Base-by-base conservation (phyloP, 2,888 invertebrate species). In the Escarpia spicata region DNA sequence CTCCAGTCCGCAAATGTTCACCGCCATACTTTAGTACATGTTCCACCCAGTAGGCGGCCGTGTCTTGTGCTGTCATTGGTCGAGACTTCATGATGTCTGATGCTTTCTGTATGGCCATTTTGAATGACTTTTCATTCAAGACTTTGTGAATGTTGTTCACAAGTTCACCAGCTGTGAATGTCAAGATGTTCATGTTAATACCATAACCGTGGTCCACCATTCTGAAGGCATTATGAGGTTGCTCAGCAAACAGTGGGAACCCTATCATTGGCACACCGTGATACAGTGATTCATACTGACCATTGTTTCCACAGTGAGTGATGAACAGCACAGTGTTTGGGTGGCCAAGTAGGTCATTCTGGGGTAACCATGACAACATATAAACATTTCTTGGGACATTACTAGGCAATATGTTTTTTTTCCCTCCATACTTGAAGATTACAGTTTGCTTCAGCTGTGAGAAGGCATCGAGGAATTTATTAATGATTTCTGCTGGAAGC, bases 11-110 rank as follows among this genome's bases (percentile, higher is more conserved):
- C 92, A 95, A 92, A 90, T 95, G 94, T 12, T 92, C 93, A 10
- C 94, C 94, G 31, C 95, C 95, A 93, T 94, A 94, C 93, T 94
- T 93, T 10, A 95, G 93, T 91, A 95, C 94, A 92, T 95, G 94
- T 92, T 95, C 95, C n/a, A 95, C 92, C 94, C 94, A 95, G 90
- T 93, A 94, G 9, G 94, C 94, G 3, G 94, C 95, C 91, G 93
- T 94, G 43, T 94, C 92, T n/a, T 92, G 90, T 4, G 95, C 94
- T 75, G 92, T 93, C 45, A 92, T 90, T 90, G 92, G 92, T 43
- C 93, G 92, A 43, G 92, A 92, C 12, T 92, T 92, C 19, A 94
- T 93, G 37, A 94, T 93, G 26, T 91, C 44, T 9, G 94, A 94
- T 19, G 94, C 94, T 43, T 92, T 92, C 58, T 92, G 91, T 6